Percentiles rank a stretch among this genome's conserved stretches.
phyloP scores from a whole-genome alignment of 2,113 vertebrate genomes.

The Misgurnus mizolepis region DNA sequence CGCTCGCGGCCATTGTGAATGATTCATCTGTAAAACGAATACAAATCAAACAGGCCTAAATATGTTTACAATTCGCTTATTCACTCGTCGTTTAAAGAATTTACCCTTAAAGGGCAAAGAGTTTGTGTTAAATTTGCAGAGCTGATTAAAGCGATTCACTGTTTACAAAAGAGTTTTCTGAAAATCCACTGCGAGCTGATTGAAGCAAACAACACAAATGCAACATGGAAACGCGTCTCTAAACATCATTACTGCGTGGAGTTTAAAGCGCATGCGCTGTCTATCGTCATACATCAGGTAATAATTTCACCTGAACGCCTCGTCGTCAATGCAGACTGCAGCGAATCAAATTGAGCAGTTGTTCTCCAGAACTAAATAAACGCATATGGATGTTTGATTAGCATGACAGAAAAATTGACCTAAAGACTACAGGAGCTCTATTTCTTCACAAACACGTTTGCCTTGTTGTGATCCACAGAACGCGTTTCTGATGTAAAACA shows the following conservation, averaged over 20 bases:
- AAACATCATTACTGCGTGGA: neutral
- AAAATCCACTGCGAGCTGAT: neutral
- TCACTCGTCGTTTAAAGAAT: neutral
- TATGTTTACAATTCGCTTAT: neutral
- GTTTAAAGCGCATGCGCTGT: no score
- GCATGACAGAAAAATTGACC: no score
- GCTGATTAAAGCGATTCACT: constrained; percentile 16
- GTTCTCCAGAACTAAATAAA: constrained; percentile 35
- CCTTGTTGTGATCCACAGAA: constrained; percentile 58
- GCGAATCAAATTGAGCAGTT: constrained; percentile 45
- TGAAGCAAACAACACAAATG: neutral
- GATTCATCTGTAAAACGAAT: neutral
- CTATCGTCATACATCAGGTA: constrained; percentile 31
- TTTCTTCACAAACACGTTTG: neutral
- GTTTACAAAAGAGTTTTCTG: constrained; percentile 11
- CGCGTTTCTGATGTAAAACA: constrained; percentile 60
- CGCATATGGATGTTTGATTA: neutral
- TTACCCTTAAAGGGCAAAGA: neutral
- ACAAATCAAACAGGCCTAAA: neutral
- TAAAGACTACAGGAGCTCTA: no score
- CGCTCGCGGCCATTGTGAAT: neutral
- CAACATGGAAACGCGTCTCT: neutral
- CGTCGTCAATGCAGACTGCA: constrained; percentile 19
- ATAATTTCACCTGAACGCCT: constrained; percentile 39
- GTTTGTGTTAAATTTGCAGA: neutral